phyloP scores from a whole-genome alignment of 1,140 invertebrate genomes.

The Ostrea denselamellosa region DNA sequence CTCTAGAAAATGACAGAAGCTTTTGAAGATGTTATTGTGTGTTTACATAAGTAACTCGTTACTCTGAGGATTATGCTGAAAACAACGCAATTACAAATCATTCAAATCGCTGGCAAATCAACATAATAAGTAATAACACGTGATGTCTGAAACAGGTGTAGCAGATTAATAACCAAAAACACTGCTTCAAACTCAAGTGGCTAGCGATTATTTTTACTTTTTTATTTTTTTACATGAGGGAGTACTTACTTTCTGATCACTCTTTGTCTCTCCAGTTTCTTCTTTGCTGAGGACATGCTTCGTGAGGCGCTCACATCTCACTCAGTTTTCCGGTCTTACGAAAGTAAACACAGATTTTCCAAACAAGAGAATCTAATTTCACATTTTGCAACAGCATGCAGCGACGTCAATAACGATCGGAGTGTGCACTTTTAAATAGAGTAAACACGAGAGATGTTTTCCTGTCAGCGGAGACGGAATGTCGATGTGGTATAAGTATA shows the following conservation, averaged over 20 bases:
- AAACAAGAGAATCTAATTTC: not conserved
- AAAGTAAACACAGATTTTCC: not conserved
- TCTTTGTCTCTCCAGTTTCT: not conserved
- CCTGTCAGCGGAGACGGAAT: not conserved
- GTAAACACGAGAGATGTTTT: not conserved
- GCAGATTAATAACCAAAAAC: not conserved
- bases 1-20: too few species aligned
- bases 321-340: not conserved
- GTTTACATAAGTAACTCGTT: too few species aligned
- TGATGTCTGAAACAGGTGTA: not conserved
- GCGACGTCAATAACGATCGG: not conserved
- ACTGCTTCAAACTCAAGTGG: not conserved
- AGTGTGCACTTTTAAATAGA: not conserved
- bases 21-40: too few species aligned
- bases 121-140: too few species aligned
- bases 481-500: not conserved
- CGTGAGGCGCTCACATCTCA: not conserved
- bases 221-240: not conserved
- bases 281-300: not conserved
- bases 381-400: not conserved
- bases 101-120: too few species aligned
- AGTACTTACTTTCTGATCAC: slow-evolving; percentile 8
- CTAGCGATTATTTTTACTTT: not conserved
- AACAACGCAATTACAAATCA: too few species aligned
- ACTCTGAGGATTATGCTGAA: too few species aligned